Conservation (phyloP, 2,113 vertebrate species). For the Planiliza haematocheilus region DNA sequence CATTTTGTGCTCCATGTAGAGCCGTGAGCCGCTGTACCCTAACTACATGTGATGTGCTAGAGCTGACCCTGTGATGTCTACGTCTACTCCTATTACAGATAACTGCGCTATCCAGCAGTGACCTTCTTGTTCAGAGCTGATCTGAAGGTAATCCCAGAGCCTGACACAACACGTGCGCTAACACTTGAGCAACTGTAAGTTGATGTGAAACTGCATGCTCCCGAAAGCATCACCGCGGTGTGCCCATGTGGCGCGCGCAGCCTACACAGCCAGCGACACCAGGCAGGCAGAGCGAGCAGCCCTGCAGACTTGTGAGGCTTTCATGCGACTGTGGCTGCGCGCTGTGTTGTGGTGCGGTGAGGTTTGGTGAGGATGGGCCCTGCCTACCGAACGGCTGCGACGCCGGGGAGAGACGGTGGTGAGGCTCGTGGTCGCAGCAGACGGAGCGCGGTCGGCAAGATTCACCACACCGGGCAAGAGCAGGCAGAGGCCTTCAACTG, state of each 20-base stretch:
- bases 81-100: conserved; percentile 45
- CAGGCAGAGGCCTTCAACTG: conserved; percentile 64
- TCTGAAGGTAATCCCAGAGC: conserved; percentile 5
- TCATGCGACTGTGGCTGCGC: conserved; percentile 57
- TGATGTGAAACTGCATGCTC: conserved; percentile 52
- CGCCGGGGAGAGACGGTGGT: conserved; percentile 72
- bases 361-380: conserved; percentile 64
- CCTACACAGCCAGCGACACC: neutral
- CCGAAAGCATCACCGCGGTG: conserved; percentile 23
- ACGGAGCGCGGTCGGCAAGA: conserved; percentile 59
- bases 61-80: conserved; percentile 29
- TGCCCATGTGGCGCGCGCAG: neutral
- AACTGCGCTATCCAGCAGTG: conserved; percentile 25
- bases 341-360: conserved; percentile 67
- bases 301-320: conserved; percentile 46
- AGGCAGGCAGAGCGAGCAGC: conserved; percentile 18
- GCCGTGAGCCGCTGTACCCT: conserved; percentile 9
- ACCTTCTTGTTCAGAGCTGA: conserved; percentile 15
- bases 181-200: conserved; percentile 25
- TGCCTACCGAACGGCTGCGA: conserved; percentile 64
- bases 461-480: conserved; percentile 58
- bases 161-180: neutral
- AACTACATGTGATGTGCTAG: conserved; percentile 33
- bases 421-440: conserved; percentile 71
- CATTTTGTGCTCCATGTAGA: conserved; percentile 26